Evolutionary conservation across 1,140 invertebrate species (phyloP).

Genomic region (Apis dorsata): DNA sequence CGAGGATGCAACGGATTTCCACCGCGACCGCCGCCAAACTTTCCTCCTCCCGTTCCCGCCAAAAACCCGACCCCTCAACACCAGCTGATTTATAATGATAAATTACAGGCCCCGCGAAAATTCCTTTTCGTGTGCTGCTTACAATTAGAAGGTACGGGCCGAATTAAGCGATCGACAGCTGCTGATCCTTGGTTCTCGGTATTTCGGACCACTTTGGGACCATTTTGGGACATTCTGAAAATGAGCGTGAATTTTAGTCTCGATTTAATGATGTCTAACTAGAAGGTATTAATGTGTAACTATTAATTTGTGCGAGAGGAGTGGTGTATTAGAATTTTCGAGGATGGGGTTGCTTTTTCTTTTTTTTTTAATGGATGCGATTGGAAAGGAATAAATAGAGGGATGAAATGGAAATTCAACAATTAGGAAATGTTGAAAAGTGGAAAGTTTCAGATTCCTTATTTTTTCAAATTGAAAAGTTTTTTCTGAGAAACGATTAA

Average conservation of each 20-base stretch:
- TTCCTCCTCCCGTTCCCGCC: background rate
- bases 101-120: slow-evolving; percentile 10
- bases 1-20: slow-evolving; percentile 49
- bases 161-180: slow-evolving; percentile 17
- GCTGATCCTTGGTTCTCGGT: background rate
- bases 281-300: background rate
- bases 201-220: background rate
- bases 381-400: too few relatives aligned
- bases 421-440: too few relatives aligned
- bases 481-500: too few relatives aligned
- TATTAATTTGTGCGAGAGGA: background rate
- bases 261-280: background rate
- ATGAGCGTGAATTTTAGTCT: background rate
- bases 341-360: too few relatives aligned
- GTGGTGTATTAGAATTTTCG: too few relatives aligned
- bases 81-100: slow-evolving; percentile 26
- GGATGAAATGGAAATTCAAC: too few relatives aligned
- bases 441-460: too few relatives aligned
- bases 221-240: background rate
- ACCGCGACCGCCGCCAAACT: slow-evolving; percentile 31
- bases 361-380: too few relatives aligned
- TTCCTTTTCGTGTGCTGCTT: background rate
- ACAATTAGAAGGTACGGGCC: background rate
- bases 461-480: too few relatives aligned
- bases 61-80: background rate